These are phyloP conservation scores for Helicolenus hilgendorfi DNA, from an alignment of 2,797 vertebrate genomes.

Conservation along the genomic window DNA sequence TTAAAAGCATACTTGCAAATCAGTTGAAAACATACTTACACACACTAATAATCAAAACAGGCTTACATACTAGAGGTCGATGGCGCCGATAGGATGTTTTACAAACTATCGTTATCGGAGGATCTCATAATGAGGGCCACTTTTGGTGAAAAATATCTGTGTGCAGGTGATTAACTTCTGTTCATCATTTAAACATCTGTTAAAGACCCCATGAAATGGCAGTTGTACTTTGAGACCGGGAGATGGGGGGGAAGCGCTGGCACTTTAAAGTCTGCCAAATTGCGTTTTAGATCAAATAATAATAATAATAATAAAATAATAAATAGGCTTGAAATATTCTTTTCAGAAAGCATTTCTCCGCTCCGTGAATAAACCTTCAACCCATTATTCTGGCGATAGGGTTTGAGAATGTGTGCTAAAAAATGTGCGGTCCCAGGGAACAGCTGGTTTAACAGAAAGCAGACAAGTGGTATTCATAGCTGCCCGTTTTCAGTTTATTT, in stretches of 20 bases:
- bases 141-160: neutral
- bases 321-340: neutral
- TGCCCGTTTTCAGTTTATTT: neutral
- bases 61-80: neutral
- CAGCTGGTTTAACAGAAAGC: neutral
- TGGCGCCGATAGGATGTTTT: no score
- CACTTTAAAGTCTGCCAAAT: neutral
- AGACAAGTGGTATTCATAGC: neutral
- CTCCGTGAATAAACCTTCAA: neutral
- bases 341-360: neutral
- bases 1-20: neutral
- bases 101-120: no score
- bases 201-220: neutral
- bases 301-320: no score
- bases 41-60: neutral
- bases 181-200: neutral
- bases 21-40: neutral
- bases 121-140: no score
- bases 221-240: neutral
- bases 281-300: neutral
- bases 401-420: neutral
- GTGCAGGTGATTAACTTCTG: neutral
- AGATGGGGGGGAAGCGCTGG: fast-evolving
- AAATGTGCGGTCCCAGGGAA: neutral
- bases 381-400: neutral